Conservation (phyloP, 2,797 vertebrate genomes). For the Tragopan temminckii region DNA sequence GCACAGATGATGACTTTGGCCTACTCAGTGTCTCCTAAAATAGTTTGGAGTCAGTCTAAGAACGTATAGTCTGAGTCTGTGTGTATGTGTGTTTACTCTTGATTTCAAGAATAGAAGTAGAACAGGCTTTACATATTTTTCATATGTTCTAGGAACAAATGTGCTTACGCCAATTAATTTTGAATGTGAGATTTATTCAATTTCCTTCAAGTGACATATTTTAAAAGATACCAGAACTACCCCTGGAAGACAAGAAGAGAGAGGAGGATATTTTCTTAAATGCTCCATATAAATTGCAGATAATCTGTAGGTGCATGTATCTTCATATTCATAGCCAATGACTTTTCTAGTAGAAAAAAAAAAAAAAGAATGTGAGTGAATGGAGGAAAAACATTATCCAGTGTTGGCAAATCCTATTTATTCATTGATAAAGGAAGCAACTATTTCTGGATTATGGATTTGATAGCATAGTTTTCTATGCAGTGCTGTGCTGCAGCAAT, state of each 20-base stretch:
- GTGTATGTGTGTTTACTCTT: neutral
- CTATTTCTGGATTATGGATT: neutral
- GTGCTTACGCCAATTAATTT: conserved; percentile 28
- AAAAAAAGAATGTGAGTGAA: neutral
- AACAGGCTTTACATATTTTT: conserved; percentile 56
- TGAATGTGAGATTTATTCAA: conserved; percentile 1
- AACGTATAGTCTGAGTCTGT: neutral
- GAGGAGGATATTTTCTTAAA: conserved; percentile 11
- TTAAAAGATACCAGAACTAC: conserved; percentile 6
- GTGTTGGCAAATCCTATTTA: neutral
- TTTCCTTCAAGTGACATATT: conserved; percentile 25
- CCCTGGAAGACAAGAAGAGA: neutral
- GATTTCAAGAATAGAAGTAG: neutral
- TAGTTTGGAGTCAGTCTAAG: neutral
- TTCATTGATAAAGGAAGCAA: conserved; percentile 22
- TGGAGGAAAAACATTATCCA: neutral
- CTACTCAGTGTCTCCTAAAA: neutral
- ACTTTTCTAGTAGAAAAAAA: neutral
- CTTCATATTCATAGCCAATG: neutral
- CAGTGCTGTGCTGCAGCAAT: neutral
- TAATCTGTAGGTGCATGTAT: neutral
- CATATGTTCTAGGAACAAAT: conserved; percentile 43
- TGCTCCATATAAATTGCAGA: conserved; percentile 1
- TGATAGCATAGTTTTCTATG: neutral
- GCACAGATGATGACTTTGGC: neutral